Conservation (phyloP, 2,888 invertebrate species). For the Polymixis flavicincta region DNA sequence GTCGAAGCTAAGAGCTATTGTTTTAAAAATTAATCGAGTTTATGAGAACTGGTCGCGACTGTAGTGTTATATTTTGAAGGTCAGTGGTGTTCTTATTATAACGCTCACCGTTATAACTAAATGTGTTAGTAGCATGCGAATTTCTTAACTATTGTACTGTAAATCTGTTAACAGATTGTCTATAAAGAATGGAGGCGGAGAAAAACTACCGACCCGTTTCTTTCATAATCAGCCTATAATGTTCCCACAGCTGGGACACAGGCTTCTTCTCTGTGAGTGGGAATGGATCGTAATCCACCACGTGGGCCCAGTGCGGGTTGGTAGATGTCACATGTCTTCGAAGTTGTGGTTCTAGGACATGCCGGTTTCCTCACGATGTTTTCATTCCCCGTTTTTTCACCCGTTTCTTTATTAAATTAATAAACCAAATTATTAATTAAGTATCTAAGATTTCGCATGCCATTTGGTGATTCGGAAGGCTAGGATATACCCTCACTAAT, state of each 20-base stretch:
- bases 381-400: no score
- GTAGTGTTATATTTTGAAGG: constrained; percentile 66
- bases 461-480: no score
- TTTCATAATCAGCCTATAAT: no score
- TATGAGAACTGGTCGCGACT: constrained; percentile 52
- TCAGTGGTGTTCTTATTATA: constrained; percentile 63
- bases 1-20: constrained; percentile 15
- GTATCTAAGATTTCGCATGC: neutral
- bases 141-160: constrained; percentile 27
- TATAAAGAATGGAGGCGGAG: constrained; percentile 1
- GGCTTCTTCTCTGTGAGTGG: no score
- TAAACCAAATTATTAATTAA: neutral
- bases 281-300: no score
- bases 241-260: no score
- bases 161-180: constrained; percentile 34
- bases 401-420: neutral
- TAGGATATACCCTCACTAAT: neutral
- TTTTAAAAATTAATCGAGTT: constrained; percentile 41
- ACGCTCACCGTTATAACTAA: constrained; percentile 51
- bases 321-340: no score
- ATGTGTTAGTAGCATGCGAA: constrained; percentile 65
- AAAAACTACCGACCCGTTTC: no score
- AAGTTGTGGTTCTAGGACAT: no score
- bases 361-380: no score
- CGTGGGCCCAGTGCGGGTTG: no score